These are phyloP conservation scores for Neuroscelio doddi DNA, from an alignment of 2,888 invertebrate species.

Conservation along the genomic window DNA sequence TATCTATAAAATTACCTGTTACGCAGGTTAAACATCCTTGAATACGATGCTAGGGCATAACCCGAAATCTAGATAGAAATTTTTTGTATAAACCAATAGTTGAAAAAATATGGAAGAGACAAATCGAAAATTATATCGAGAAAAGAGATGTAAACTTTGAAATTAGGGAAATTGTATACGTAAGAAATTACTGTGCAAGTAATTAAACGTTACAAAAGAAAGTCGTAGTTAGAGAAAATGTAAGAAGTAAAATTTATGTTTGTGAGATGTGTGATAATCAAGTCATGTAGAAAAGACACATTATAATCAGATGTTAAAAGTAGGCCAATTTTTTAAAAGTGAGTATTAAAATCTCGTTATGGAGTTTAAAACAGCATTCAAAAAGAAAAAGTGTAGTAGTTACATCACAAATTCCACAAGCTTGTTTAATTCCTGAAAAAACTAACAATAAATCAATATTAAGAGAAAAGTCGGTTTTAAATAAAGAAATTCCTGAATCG, in stretches of 20 bases:
- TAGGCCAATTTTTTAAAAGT: slow-evolving; percentile 22
- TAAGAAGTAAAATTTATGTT: slow-evolving; percentile 24
- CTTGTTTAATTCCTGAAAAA: too few relatives aligned
- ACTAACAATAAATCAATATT: too few relatives aligned
- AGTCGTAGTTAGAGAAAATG: slow-evolving; percentile 9
- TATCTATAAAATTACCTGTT: slow-evolving; percentile 27
- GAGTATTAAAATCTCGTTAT: too few relatives aligned
- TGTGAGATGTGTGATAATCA: slow-evolving; percentile 6
- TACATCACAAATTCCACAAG: too few relatives aligned
- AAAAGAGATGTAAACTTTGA: slow-evolving; percentile 22
- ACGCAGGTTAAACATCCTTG: slow-evolving; percentile 37
- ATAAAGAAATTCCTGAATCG: too few relatives aligned
- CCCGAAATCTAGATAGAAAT: slow-evolving; percentile 27
- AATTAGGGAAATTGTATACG: slow-evolving; percentile 18
- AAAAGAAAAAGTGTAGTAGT: too few relatives aligned
- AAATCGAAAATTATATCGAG: slow-evolving; percentile 22
- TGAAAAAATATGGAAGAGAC: slow-evolving; percentile 6
- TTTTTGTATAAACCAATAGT: slow-evolving; percentile 16
- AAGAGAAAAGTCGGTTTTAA: too few relatives aligned
- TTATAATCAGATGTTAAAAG: slow-evolving; percentile 33
- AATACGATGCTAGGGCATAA: slow-evolving; percentile 30
- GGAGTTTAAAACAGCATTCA: too few relatives aligned
- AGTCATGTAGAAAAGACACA: slow-evolving; percentile 25
- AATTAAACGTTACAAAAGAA: slow-evolving; percentile 20
- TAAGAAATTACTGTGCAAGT: slow-evolving; percentile 12